These are phyloP conservation scores for Gymnocheta viridis DNA, from an alignment of 2,888 invertebrate genomes.

Conservation along the genomic window DNA sequence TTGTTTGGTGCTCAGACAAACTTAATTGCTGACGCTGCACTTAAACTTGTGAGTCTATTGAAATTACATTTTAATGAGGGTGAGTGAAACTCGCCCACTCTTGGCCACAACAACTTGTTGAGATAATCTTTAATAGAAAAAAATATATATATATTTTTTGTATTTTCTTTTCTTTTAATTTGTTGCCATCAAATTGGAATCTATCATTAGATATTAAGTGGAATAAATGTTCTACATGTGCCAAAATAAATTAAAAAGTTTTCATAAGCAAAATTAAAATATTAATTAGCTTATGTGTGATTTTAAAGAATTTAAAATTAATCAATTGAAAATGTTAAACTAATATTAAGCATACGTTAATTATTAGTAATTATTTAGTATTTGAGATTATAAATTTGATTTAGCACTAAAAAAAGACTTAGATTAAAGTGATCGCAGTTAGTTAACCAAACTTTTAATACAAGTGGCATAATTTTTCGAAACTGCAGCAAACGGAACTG, in stretches of 20 bases:
- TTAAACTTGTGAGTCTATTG: constrained; percentile 2
- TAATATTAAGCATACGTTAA: not conserved
- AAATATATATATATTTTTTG: not conserved
- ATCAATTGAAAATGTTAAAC: constrained; percentile 2
- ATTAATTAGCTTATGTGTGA: constrained; percentile 23
- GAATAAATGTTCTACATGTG: constrained; percentile 25
- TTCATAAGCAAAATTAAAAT: not conserved
- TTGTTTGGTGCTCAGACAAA: constrained; percentile 16
- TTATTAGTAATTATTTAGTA: too few relatives aligned
- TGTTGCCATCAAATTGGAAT: constrained; percentile 41
- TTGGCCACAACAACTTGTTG: not conserved
- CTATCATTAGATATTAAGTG: constrained; percentile 23
- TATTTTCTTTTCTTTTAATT: not conserved
- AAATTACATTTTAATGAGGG: constrained; percentile 25
- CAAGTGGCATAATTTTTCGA: too few relatives aligned
- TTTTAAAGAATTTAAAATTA: constrained; percentile 5
- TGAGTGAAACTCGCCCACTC: not conserved
- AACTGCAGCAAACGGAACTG: too few relatives aligned
- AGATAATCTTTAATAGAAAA: constrained; percentile 38
- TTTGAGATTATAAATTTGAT: too few relatives aligned
- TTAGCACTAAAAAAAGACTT: too few relatives aligned
- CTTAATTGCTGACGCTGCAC: constrained; percentile 26
- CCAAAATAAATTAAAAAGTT: not conserved
- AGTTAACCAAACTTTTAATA: too few relatives aligned
- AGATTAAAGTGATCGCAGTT: too few relatives aligned